Percentiles rank a stretch among this genome's conserved stretches.
Evolutionary conservation across 2,113 vertebrate species (phyloP).

Genomic region (Aldabrachelys gigantea): DNA sequence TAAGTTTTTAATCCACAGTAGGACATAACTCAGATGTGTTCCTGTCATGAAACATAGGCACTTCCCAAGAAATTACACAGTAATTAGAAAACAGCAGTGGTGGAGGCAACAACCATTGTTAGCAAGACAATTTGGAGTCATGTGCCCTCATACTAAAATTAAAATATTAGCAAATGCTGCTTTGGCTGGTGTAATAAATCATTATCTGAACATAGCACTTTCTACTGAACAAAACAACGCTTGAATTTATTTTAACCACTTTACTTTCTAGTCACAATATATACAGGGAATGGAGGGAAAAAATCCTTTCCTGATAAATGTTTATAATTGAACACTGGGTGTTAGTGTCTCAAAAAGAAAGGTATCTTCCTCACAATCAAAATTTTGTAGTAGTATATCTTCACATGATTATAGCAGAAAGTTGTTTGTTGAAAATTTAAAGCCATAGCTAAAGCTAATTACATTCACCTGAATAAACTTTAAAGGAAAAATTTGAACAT

Average conservation of each 20-base stretch:
- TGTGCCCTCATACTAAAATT: neutral
- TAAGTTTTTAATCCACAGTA: slow-evolving; percentile 25
- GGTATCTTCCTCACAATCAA: neutral
- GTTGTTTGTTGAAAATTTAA: neutral
- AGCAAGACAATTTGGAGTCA: neutral
- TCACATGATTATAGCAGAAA: neutral
- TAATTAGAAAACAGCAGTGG: slow-evolving; percentile 66
- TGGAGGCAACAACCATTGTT: neutral
- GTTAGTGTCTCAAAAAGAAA: neutral
- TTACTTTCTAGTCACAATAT: neutral
- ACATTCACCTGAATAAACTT: neutral
- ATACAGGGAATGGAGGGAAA: rapidly evolving
- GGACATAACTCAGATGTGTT: slow-evolving; percentile 58
- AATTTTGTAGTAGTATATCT: neutral
- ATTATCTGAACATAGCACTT: neutral
- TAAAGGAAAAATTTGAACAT: neutral
- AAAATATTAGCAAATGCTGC: neutral
- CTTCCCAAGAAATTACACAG: slow-evolving; percentile 70
- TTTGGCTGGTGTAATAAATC: neutral
- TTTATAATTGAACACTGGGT: rapidly evolving
- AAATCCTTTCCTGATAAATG: neutral
- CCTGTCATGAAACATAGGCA: slow-evolving; percentile 60
- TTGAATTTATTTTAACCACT: neutral
- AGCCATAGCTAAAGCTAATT: neutral
- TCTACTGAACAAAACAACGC: neutral